Evolutionary conservation across 2,888 invertebrate species (phyloP).

Genomic region (Lamellibrachia satsuma): DNA sequence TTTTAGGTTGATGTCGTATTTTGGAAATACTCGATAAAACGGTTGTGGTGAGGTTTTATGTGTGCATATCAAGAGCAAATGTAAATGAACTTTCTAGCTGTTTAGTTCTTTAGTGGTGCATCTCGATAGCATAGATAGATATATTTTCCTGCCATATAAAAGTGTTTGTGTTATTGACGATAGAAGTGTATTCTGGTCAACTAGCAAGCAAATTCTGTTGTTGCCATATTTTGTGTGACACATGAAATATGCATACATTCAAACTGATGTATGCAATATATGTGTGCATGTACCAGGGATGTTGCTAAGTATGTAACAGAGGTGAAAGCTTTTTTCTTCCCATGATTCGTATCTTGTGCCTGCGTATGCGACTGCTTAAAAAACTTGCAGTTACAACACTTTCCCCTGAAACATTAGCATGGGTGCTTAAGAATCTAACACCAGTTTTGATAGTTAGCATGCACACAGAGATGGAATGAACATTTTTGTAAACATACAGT

Average conservation of each 20-base stretch:
- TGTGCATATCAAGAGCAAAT: background rate
- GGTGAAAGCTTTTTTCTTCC: background rate
- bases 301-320: background rate
- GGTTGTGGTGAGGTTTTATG: background rate
- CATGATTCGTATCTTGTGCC: background rate
- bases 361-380: background rate
- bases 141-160: background rate
- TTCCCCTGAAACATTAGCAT: background rate
- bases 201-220: background rate
- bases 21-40: background rate
- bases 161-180: background rate
- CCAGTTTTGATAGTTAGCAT: background rate
- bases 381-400: background rate
- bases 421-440: background rate
- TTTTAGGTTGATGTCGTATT: conserved; percentile 2
- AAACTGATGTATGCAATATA: background rate
- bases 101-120: background rate
- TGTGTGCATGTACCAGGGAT: background rate
- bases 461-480: background rate
- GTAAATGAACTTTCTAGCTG: background rate
- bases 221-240: background rate
- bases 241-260: background rate
- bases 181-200: background rate
- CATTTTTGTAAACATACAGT: background rate
- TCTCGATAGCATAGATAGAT: background rate